Conservation (phyloP, 2,113 vertebrate species). For the Lasiurus cinereus region DNA sequence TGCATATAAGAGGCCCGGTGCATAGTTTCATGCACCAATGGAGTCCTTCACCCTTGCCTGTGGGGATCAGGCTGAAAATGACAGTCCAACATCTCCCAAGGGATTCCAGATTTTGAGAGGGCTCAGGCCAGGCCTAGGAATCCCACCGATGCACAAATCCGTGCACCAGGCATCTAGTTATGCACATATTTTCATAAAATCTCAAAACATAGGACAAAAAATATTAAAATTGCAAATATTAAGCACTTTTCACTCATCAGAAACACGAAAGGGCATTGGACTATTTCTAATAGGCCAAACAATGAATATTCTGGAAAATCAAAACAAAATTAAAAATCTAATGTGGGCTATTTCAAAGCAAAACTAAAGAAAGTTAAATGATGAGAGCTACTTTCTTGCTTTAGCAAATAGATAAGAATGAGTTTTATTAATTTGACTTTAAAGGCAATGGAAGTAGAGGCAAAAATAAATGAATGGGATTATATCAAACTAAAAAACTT, state of each 20-base stretch:
- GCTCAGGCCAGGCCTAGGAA: too few species aligned
- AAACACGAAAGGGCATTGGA: neutral
- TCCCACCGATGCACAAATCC: too few species aligned
- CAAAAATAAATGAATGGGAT: neutral
- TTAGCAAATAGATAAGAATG: neutral
- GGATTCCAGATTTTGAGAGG: too few species aligned
- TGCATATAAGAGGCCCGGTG: too few species aligned
- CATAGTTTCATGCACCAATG: too few species aligned
- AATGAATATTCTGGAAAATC: neutral
- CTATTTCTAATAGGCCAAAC: neutral
- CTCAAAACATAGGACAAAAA: neutral
- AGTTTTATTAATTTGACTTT: neutral
- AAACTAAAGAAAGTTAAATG: neutral
- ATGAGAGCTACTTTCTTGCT: neutral
- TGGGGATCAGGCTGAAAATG: too few species aligned
- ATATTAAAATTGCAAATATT: neutral
- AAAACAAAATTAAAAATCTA: neutral
- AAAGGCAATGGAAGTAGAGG: neutral
- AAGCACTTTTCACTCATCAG: neutral
- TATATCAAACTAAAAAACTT: neutral
- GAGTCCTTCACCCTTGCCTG: too few species aligned
- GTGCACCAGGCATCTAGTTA: too few species aligned
- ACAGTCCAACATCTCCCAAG: too few species aligned
- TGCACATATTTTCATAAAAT: neutral
- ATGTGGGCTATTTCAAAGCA: neutral